Evolutionary conservation across 2,888 invertebrate genomes (phyloP), one percentile per base, ranked within the genome.

Genomic region (Zygaena filipendulae): DNA sequence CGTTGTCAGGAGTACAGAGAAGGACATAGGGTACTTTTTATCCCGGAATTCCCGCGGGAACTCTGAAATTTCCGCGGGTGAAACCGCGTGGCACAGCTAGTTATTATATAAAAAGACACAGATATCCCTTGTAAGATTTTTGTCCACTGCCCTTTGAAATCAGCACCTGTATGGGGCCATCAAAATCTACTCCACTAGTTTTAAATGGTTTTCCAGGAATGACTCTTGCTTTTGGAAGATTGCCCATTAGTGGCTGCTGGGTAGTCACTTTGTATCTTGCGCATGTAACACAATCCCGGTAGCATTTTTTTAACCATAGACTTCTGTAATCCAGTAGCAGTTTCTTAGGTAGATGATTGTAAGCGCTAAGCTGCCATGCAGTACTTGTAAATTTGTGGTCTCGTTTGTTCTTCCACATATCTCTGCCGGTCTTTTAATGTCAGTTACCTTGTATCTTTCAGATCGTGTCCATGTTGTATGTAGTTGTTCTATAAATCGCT

Each of bases 291-390:
- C 45, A 47, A 30, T 38, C 33, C 11, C 31, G 33, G 8, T 39
- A 30, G 8, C 28, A 11, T n/a, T 21, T 11, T 5, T 14, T 41
- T 40, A 0, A 44, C 42, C 11, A 33, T 3, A 3, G 9, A 4
- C 18, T 47, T 50, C 27, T 1, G 41, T 5, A 3, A 50, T 43
- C 44, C 46, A 48, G 22, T 39, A 50, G 29, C 35, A 43, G 2
- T 33, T 29, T n/a, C 39, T 25, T 12, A 51, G 25, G 28, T 43
- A 39, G 14, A 23, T 13, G 1, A 48, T 18, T 39, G 40, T 46
- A 2, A 44, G 12, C n/a, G 44, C 40, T 8, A 38, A 26, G 9
- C 42, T 43, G 3, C 49, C 46, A 19, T 48, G 45, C n/a, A 45
- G 13, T 10, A 42, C 47, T 23, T 34, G 39, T 9, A 16, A 1